Base-by-base conservation (phyloP, 1,140 invertebrate species). In the Atta colombica region DNA sequence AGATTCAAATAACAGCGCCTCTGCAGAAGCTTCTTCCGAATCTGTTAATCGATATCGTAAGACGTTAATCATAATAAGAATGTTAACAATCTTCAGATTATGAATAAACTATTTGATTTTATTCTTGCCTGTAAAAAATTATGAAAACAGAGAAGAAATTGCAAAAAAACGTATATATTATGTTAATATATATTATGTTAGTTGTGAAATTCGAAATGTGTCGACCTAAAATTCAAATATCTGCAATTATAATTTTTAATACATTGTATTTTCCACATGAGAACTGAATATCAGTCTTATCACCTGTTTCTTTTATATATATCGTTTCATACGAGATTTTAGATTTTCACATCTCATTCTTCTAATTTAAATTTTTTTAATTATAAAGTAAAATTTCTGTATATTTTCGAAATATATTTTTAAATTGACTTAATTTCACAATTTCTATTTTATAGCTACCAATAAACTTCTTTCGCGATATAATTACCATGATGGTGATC, bases 1-100 rank as follows among this genome's bases (percentile, higher is more conserved):
- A 91, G 92, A 93, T 88, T 93, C 92, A 93, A 94, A 88, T 92
- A 93, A 91, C 39, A 75, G 45, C 39, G 90, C 89, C 0, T 93
- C 91, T 1, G 91, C 89, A 7, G 92, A 93, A 80, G 87, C 65
- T 66, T 92, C 91, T 31, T 93, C 91, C 12, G 85, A 87, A 87
- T 75, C 88, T 25, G 14, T 63, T 2, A n/a, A 66, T 28, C 28
- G 12, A 78, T 55, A 31, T 12, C 49, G 89, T 89, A n/a, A 82
- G 87, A 58, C 4, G 1, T 45, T 74, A 49, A 45, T 7, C 2
- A 28, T n/a, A 66, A 65, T 65, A 66, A 65, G 51, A 31, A 53
- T 77, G 28, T 49, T 18, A 8, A 45, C 8, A 68, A 80, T 80
- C 6, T 35, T 28, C 39, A 25, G 12, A 53, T 78, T 21, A n/a